Evolutionary conservation across 2,888 invertebrate species (phyloP), one percentile per base, ranked within the genome.

Genomic region (Aphidius colemani): DNA sequence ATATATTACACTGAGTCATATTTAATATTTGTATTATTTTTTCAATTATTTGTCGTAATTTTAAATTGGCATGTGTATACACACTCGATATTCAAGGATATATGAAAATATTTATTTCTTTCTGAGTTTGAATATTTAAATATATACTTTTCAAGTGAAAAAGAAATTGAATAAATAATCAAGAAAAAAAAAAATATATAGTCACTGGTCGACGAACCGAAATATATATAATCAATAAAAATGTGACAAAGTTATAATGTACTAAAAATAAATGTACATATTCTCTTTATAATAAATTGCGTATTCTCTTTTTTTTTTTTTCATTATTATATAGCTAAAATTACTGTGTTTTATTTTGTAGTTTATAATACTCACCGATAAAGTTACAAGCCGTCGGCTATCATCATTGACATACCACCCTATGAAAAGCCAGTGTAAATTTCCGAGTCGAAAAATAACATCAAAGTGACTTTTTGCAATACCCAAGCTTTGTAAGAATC

Each of bases 361-460:
- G 56, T 61, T 56, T 10, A 49, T 18, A 48, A 7, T 5, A 66
- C 72, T 74, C 67, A 76, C 75, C 73, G 73, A 67, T 65, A 30
- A 61, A 59, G 69, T 75, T 74, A 73, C 69, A 71, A 69, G 69
- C 68, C 69, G 71, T 66, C 59, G 64, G 66, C 56, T 70, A 69
- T 68, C 30, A 30, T 30, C 63, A 59, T 69, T 65, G 61, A 67
- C 64, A 65, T 68, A 65, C 67, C 67, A 68, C 69, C 64, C 18
- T 18, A 39, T 39, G 10, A 57, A 57, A 57, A 57, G 39, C 57
- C 39, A 57, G 11, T 46, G 46, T 9, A n/a, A 46, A 46, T 39
- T n/a, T 46, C 3, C n/a, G 7, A 46, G 9, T 57, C 11, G 39
- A 39, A n/a, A n/a, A 10, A 7, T 9, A 57, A 57, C 46, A 10